Evolutionary conservation across 2,113 vertebrate species (phyloP).

Genomic region (Hiodon tergisus): DNA sequence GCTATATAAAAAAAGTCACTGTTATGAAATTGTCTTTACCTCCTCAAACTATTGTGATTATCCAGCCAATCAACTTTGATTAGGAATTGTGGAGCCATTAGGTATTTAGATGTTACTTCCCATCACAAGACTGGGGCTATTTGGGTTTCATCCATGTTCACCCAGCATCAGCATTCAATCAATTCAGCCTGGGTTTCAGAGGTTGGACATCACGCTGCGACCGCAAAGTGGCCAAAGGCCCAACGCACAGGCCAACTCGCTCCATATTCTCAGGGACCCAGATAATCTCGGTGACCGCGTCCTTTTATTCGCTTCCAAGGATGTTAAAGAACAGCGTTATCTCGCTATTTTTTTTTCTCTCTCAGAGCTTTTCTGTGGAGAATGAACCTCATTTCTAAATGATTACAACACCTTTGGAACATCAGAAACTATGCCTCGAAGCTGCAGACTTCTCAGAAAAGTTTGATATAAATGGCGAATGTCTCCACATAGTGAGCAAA

Average conservation of each 20-base stretch:
- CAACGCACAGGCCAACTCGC: background rate
- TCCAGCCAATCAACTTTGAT: background rate
- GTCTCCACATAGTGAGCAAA: no score
- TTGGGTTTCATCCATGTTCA: slow-evolving; percentile 41
- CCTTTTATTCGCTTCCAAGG: background rate
- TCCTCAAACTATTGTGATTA: background rate
- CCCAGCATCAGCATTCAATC: slow-evolving; percentile 58
- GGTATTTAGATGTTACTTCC: slow-evolving; percentile 17
- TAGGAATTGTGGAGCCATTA: background rate
- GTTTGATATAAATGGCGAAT: no score
- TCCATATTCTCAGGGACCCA: background rate
- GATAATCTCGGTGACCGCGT: no score
- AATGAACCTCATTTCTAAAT: background rate
- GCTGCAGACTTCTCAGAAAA: no score
- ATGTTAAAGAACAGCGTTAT: background rate
- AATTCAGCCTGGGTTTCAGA: slow-evolving; percentile 32
- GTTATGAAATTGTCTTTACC: background rate
- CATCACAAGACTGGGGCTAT: slow-evolving; percentile 31
- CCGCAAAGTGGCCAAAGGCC: background rate
- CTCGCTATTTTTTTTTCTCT: background rate
- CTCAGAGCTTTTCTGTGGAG: background rate
- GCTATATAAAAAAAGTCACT: background rate
- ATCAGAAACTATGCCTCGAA: background rate
- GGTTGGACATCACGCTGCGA: background rate
- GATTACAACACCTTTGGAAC: background rate